Base-by-base conservation (phyloP, 1,140 invertebrate species). In the Cydia fagiglandana region DNA sequence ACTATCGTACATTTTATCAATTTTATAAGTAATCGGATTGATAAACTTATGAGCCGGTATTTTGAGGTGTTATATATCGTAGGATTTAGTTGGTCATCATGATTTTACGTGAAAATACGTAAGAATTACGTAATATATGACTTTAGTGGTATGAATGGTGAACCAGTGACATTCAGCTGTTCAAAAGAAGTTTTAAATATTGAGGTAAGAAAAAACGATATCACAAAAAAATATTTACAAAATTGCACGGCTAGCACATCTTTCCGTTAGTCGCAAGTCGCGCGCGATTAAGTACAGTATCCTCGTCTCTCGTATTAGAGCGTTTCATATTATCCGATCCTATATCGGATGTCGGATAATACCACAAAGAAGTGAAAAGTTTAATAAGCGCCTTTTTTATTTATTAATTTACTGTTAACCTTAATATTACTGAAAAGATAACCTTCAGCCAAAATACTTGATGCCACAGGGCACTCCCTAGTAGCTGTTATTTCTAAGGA, bases 1-100 rank as follows among this genome's bases (percentile, higher is more conserved):
- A 38, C 45, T 70, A 70, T 70, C 66, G 30, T 41, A 17, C 2
- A 70, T n/a, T 70, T 70, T 70, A 70, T 70, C 66, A 70, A 70
- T 70, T 38, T 45, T 38, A 38, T 10, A 38, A 41, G 9, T 15
- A 38, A 41, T 15, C 30, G 30, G 2, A 45, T 38, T 41, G 66
- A 70, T 70, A 41, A 70, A 70, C 34, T 5, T 24, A 41, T 70
- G 38, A n/a, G 12, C 24, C 5, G 34, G 66, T 41, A n/a, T n/a
- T 38, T 38, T 70, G 30, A 70, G 66, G 66, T 41, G 34, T 70
- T 70, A 5, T 9, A 13, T 38, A 70, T 70, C n/a, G 66, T 41
- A 7, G 2, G 41, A 13, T 20, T 38, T 70, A 45, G 30, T 24
- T 10, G 15, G n/a, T 70, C 38, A 70, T 70, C 66, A 70, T 70